Evolutionary conservation across 2,113 vertebrate genomes (phyloP), one percentile per base, ranked within the genome.

Genomic region (Pelvicachromis taeniatus): DNA sequence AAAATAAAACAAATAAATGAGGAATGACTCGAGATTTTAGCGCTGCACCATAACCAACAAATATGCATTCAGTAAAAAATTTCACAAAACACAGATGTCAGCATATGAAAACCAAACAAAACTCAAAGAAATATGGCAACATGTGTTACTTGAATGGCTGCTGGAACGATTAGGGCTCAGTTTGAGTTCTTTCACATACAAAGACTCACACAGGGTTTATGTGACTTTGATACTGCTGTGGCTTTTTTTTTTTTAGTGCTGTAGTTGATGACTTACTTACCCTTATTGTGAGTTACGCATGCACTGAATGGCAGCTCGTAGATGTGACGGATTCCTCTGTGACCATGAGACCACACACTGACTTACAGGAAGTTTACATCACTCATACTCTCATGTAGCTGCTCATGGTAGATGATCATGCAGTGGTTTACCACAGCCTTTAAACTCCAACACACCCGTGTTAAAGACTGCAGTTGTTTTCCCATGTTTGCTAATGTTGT

Each of bases 211-310:
- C 10, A 2, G 26, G 5, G 40, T 35, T 59, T 53, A 78, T 56
- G 54, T 53, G 55, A 48, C 83, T 87, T 63, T 23, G 81, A 82
- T 73, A 53, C 58, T 35, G 17, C 70, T 61, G 75, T 77, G 35
- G 59, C 53, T 87, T 81, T 65, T 48, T 26, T 59, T 87, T 81
- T 65, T 48, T 26, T 59, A 50, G 31, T 14, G 29, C 77, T 52
- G 83, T 40, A 61, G 54, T 19, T 19, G 23, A 56, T 82, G 85
- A 85, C 83, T 82, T 78, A 5, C 29, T 87, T 79, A 75, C 77
- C 77, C 86, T 86, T 52, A 31, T 2, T 59, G 83, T 88, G 90
- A 88, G 21, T 91, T 89, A 65, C 50, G 68, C 59, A 4, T 54
- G 35, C 45, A 16, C 7, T 58, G 65, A 86, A 70, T 53, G 84